A percentile compares a stretch with the other conserved stretches of the same genome.
Conservation (phyloP, 2,113 vertebrate species). For the Pithys albifrons region DNA sequence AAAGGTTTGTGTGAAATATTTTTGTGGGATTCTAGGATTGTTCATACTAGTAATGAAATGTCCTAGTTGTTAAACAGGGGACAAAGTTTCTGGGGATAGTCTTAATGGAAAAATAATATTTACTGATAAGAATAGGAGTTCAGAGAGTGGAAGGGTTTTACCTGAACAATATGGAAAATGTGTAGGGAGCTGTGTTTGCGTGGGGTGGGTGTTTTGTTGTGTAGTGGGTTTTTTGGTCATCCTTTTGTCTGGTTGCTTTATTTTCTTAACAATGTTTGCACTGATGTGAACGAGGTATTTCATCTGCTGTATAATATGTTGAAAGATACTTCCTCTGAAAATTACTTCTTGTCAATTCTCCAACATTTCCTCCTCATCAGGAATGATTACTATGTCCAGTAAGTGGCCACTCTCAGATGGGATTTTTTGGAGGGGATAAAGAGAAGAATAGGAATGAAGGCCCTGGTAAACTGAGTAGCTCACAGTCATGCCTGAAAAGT, state of each 20-base stretch:
- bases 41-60: neutral
- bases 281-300: slow-evolving; percentile 94
- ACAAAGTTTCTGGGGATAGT: neutral
- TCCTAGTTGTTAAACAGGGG: neutral
- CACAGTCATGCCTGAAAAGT: accelerated
- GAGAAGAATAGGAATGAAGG: neutral
- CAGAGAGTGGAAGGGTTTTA: neutral
- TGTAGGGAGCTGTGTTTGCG: neutral
- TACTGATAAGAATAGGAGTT: neutral
- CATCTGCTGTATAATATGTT: slow-evolving; percentile 96
- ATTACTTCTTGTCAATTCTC: slow-evolving; percentile 92
- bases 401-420: slow-evolving; percentile 23
- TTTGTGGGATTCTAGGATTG: neutral
- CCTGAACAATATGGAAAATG: neutral
- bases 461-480: neutral
- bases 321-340: slow-evolving; percentile 90
- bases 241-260: neutral
- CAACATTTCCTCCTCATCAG: slow-evolving; percentile 96
- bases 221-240: accelerated
- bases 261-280: slow-evolving; percentile 84
- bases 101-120: neutral
- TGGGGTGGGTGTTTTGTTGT: neutral
- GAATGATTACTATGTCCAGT: slow-evolving; percentile 96
- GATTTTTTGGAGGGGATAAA: accelerated
- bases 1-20: neutral